Evolutionary conservation across 1,140 invertebrate species (phyloP).

Genomic region (Armadillidium nasatum): DNA sequence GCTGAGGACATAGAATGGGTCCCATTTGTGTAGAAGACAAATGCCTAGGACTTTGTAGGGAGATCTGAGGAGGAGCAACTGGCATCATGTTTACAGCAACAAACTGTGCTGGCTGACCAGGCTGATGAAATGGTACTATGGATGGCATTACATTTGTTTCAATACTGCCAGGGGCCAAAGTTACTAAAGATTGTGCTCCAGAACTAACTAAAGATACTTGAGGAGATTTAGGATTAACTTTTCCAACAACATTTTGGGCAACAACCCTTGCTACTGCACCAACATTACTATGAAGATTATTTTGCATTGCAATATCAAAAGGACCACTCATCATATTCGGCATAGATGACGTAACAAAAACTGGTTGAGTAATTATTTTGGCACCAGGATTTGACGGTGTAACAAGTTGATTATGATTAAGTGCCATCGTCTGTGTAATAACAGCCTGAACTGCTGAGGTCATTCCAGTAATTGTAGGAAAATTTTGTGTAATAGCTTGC

Average conservation of each 20-base stretch:
- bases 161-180: conserved; percentile 41
- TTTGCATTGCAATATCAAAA: conserved; percentile 26
- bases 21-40: conserved; percentile 8
- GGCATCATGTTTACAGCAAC: conserved; percentile 36
- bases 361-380: conserved; percentile 36
- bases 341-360: conserved; percentile 39
- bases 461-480: not conserved
- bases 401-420: conserved; percentile 27
- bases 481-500: conserved; percentile 7
- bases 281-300: conserved; percentile 28
- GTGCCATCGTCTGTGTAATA: conserved; percentile 29
- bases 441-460: conserved; percentile 33
- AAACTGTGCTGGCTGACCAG: conserved; percentile 32
- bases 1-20: not conserved
- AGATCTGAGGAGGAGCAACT: conserved; percentile 24
- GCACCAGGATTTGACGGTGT: conserved; percentile 31
- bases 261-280: conserved; percentile 30
- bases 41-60: conserved; percentile 18
- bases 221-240: conserved; percentile 32
- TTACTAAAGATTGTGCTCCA: conserved; percentile 45
- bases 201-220: conserved; percentile 31
- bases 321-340: conserved; percentile 21
- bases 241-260: conserved; percentile 28
- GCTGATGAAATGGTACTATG: conserved; percentile 30
- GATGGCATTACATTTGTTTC: conserved; percentile 32